Conservation (phyloP, 1,140 invertebrate species). For the Cyclina sinensis region DNA sequence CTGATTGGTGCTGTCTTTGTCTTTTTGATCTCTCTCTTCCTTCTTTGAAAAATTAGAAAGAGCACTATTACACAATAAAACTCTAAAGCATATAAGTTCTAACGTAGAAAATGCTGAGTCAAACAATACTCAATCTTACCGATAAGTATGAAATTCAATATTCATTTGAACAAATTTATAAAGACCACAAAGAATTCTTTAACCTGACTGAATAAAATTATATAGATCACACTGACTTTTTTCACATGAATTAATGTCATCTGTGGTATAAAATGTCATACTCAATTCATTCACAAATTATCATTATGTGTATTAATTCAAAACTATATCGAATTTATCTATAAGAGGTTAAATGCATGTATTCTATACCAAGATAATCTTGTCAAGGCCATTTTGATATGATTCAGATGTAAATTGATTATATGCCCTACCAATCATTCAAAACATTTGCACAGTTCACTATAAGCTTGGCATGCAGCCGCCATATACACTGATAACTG, state of each 20-base stretch:
- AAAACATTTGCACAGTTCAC: background rate
- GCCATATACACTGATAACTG: background rate
- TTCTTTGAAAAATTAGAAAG: conserved; percentile 71
- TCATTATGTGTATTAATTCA: background rate
- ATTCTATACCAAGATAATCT: background rate
- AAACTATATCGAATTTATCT: background rate
- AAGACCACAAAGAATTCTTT: too few relatives aligned
- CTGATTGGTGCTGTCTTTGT: conserved; percentile 81
- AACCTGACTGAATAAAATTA: too few relatives aligned
- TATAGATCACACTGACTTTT: background rate
- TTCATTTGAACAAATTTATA: too few relatives aligned
- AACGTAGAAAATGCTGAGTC: too few relatives aligned
- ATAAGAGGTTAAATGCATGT: background rate
- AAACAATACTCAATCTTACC: too few relatives aligned
- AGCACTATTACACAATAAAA: background rate
- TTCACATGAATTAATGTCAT: background rate
- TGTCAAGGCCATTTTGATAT: background rate
- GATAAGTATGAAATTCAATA: too few relatives aligned
- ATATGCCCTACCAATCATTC: background rate
- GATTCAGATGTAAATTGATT: background rate
- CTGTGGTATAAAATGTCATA: background rate
- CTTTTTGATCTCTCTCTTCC: conserved; percentile 80
- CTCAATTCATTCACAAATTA: background rate
- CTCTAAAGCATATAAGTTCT: too few relatives aligned
- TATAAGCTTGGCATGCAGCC: conserved; percentile 18